Conservation (phyloP, 92 coral and sea anemone species). For the Montipora capitata region DNA sequence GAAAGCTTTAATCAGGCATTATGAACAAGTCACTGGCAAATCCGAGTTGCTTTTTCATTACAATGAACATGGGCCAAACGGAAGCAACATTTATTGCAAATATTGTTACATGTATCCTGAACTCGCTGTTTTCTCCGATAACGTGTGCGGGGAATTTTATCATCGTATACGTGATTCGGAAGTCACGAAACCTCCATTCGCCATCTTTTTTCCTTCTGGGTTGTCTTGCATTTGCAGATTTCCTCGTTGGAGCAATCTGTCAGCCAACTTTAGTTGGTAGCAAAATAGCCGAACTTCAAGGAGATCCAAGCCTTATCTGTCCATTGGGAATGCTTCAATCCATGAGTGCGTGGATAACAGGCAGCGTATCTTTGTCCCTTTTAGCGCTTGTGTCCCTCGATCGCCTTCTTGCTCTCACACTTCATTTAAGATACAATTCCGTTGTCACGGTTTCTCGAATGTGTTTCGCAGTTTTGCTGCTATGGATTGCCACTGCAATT, state of each 20-base stretch:
- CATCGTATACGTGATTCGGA: constrained; percentile 1
- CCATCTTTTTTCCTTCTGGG: constrained; percentile 39
- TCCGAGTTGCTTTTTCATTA: not conserved
- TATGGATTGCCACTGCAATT: constrained; percentile 17
- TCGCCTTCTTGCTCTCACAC: constrained; percentile 38
- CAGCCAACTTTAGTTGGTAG: constrained; percentile 27
- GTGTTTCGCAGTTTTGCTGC: not conserved
- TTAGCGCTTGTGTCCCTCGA: constrained; percentile 27
- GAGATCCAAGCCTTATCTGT: not conserved
- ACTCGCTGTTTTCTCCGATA: constrained; percentile 15
- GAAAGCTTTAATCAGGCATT: no score
- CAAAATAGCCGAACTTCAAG: constrained; percentile 21
- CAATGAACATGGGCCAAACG: not conserved
- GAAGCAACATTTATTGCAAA: not conserved
- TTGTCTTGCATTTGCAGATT: constrained; percentile 36
- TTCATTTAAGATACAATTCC: constrained; percentile 33
- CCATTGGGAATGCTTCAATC: not conserved
- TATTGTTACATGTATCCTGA: not conserved
- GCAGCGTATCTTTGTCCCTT: constrained; percentile 22
- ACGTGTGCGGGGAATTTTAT: constrained; percentile 20
- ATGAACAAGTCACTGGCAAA: no score
- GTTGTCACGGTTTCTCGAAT: constrained; percentile 25
- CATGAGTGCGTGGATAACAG: not conserved
- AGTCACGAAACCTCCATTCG: not conserved
- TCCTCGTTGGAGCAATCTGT: constrained; percentile 26